Conservation (phyloP, 37 sponge, comb jelly and placozoan species). For the Amphimedon queenslandica region DNA sequence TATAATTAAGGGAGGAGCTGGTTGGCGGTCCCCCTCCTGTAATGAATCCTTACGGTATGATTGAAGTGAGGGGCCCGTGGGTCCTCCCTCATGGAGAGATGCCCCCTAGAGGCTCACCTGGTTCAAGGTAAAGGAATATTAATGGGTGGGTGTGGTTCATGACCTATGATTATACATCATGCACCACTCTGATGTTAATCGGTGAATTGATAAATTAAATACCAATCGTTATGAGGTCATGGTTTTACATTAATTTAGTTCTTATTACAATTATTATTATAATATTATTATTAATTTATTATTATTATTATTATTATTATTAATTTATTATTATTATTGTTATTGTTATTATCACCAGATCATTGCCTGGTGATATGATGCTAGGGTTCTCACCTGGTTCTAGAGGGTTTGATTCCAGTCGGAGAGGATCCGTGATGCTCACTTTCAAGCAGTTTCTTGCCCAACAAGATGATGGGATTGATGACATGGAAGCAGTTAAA, state of each 20-base stretch:
- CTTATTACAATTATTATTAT: not conserved
- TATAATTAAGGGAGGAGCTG: no score
- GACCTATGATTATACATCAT: constrained; percentile 15
- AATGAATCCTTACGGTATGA: not conserved
- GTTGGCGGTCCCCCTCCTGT: no score
- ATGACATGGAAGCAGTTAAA: constrained; percentile 80
- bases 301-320: not conserved
- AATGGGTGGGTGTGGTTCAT: not conserved
- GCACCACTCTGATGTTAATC: not conserved
- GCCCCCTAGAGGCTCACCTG: no score
- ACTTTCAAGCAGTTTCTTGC: constrained; percentile 88
- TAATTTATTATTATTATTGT: not conserved
- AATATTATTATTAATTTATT: not conserved
- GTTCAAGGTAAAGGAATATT: constrained; percentile 1
- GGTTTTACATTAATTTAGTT: not conserved
- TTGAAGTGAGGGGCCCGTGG: not conserved
- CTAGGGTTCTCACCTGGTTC: not conserved
- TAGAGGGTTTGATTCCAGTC: not conserved
- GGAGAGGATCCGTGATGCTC: constrained; percentile 29
- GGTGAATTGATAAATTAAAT: no score
- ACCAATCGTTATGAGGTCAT: no score
- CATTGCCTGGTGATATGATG: not conserved
- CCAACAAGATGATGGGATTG: constrained; percentile 77
- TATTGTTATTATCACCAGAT: not conserved
- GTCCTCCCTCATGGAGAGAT: no score